Conservation (phyloP, 2,888 invertebrate genomes). For the Megaustenia siamemsis region DNA sequence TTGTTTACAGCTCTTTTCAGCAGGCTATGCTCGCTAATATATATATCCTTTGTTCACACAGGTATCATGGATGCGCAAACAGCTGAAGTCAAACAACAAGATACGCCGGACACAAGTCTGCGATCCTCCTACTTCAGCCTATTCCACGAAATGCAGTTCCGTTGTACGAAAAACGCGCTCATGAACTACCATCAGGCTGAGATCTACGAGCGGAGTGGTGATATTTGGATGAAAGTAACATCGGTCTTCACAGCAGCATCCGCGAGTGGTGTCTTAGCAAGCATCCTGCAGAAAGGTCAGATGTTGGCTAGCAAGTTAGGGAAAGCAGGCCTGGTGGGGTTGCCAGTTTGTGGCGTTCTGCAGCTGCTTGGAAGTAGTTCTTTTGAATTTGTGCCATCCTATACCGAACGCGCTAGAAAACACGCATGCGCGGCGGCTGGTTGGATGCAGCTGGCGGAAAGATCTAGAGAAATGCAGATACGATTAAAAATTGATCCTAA, state of each 20-base stretch:
- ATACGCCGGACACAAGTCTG: constrained; percentile 3
- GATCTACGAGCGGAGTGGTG: not conserved
- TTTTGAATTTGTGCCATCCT: constrained; percentile 28
- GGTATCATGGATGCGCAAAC: not conserved
- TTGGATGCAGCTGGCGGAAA: constrained; percentile 22
- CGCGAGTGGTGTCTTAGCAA: constrained; percentile 16
- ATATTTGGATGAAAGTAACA: not conserved
- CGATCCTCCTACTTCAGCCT: constrained; percentile 8
- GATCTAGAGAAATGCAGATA: constrained; percentile 21
- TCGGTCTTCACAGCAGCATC: constrained; percentile 14
- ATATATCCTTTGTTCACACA: not conserved
- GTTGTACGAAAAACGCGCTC: constrained; percentile 38
- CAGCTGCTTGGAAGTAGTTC: constrained; percentile 32
- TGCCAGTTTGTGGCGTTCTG: constrained; percentile 30
- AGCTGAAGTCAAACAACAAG: not conserved
- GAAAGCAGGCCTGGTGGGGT: not conserved
- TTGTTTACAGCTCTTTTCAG: too few relatives aligned
- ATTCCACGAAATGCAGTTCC: constrained; percentile 48
- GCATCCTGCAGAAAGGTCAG: constrained; percentile 21
- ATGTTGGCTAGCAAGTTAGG: constrained; percentile 30
- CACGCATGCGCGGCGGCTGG: constrained; percentile 23
- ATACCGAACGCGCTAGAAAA: constrained; percentile 21
- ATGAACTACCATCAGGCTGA: constrained; percentile 48
- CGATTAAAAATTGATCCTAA: not conserved
- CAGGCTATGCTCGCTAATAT: not conserved